Evolutionary conservation across 2,888 invertebrate genomes (phyloP), one percentile per base, ranked within the genome.

Genomic region (Lasioglossum villosulum): DNA sequence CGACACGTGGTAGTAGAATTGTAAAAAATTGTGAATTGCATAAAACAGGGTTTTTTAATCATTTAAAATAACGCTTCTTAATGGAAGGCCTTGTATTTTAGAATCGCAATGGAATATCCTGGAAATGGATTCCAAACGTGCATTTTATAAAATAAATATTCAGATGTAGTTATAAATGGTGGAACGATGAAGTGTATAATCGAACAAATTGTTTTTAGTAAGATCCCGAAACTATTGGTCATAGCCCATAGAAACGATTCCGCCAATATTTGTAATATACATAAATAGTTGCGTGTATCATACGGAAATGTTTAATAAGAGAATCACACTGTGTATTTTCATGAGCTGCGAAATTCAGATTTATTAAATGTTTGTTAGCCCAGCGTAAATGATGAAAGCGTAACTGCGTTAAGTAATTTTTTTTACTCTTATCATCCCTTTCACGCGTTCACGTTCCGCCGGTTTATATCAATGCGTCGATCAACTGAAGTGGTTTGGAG

Each of bases 401-500:
- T 56, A 56, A n/a, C n/a, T 12, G 12, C 1, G n/a, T 56, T 4
- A n/a, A 56, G 12, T n/a, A n/a, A n/a, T 56, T 10, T n/a, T 56
- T n/a, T 12, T 52, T 6, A 3, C 4, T 23, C 2, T 56, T 12
- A 23, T 12, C 56, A n/a, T 56, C 56, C 23, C 10, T n/a, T 56
- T 56, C 56, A 1, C 56, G n/a, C 56, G 10, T 56, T 56, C 10
- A n/a, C 56, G 10, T 56, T 56, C 1, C 56, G n/a, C n/a, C n/a
- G 56, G 12, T 56, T 56, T 56, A 56, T n/a, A 56, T 56, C 56
- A 56, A 56, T 56, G n/a, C 56, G 56, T 56, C 56, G 56, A 56
- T 56, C 56, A 56, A 56, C 56, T n/a, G 56, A 23, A 59, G 16
- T 5, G 59, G 27, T 27, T 30, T 14, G 5, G 27, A 59, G 27